Conservation (phyloP, 2,113 vertebrate genomes). For the Falco punctatus region DNA sequence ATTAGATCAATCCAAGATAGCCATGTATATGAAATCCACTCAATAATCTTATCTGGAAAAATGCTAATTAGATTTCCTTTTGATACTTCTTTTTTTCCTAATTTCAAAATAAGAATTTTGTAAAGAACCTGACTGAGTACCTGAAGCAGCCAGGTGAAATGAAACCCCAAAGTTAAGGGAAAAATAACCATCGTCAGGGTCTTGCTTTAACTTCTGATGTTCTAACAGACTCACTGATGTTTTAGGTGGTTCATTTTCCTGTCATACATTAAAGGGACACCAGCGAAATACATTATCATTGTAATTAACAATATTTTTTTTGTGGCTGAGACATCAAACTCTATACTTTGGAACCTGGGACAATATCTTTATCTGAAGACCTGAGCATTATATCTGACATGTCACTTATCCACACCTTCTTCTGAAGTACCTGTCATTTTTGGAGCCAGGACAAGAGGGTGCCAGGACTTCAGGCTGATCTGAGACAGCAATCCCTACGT, state of each 20-base stretch:
- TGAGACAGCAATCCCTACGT: neutral
- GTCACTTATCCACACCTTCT: neutral
- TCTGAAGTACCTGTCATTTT: neutral
- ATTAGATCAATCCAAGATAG: neutral
- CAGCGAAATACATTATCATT: neutral
- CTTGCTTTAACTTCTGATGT: neutral
- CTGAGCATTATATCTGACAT: neutral
- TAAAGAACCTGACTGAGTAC: neutral
- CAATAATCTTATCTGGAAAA: neutral
- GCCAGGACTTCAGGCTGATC: neutral
- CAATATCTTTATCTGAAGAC: neutral
- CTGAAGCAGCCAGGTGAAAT: neutral
- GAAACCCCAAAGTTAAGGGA: neutral
- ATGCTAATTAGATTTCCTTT: neutral
- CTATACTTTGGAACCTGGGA: neutral
- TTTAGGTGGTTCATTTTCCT: neutral
- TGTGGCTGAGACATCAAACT: neutral
- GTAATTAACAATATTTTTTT: neutral
- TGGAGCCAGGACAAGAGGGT: neutral
- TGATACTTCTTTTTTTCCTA: neutral
- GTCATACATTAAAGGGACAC: neutral
- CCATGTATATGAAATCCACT: neutral
- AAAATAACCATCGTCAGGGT: neutral
- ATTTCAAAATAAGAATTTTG: neutral
- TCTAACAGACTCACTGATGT: neutral